phyloP scores from a whole-genome alignment of 2,797 vertebrate genomes.

The Amblyraja radiata region DNA sequence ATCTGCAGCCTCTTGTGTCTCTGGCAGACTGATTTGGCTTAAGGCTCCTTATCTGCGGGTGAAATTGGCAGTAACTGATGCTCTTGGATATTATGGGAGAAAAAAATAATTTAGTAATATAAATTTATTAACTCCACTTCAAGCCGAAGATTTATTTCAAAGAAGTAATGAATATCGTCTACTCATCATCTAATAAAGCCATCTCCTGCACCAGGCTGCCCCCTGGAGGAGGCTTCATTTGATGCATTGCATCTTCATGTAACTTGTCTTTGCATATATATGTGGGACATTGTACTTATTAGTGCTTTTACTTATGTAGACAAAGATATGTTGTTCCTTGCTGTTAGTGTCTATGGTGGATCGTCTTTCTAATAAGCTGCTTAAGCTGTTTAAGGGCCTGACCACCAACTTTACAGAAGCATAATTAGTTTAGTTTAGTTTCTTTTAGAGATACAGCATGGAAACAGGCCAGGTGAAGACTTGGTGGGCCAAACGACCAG shows the following conservation, averaged over 20 bases:
- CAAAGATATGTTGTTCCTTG: too few relatives aligned
- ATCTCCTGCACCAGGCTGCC: neutral
- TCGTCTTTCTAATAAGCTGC: too few relatives aligned
- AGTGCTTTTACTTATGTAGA: too few relatives aligned
- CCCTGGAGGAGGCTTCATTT: neutral
- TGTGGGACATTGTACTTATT: neutral
- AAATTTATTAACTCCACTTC: neutral
- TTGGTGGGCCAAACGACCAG: too few relatives aligned
- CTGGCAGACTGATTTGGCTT: neutral
- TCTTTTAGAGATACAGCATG: too few relatives aligned
- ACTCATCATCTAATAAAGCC: neutral
- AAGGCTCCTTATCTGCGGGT: neutral
- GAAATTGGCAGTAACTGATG: neutral
- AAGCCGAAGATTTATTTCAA: neutral
- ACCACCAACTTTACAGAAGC: too few relatives aligned
- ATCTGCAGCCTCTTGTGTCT: too few relatives aligned
- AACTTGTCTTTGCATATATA: neutral
- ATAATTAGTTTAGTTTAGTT: too few relatives aligned
- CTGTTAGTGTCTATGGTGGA: too few relatives aligned
- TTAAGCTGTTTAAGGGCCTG: too few relatives aligned
- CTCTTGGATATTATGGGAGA: neutral
- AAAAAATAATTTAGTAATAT: neutral
- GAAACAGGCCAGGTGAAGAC: too few relatives aligned
- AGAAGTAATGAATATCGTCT: neutral
- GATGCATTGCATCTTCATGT: neutral